Evolutionary conservation across 2,888 invertebrate genomes (phyloP), one percentile per base, ranked within the genome.

Genomic region (Pycnomerus fuliginosus): DNA sequence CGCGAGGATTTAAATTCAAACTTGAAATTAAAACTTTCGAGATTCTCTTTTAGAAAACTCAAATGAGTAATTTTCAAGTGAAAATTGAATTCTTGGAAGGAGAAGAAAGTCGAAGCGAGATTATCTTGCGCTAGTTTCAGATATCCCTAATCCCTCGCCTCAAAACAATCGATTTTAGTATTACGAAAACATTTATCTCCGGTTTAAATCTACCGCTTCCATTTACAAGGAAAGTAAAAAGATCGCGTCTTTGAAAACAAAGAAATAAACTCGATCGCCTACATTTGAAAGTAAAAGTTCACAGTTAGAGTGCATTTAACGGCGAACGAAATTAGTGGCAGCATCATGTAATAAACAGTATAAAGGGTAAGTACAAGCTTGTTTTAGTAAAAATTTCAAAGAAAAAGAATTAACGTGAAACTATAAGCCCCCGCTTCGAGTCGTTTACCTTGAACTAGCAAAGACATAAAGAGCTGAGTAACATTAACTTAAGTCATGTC

Each of bases 201-300:
- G 36, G 16, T 40, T 47, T 40, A 46, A 54, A 56, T 52, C 58
- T 60, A 39, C 48, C 58, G 61, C 60, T 54, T 40, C 44, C 34
- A 43, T 41, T 38, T 32, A 38, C 50, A 55, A 64, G 58, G 61
- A 64, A 64, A 64, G 60, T 60, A 62, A 59, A 62, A 62, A 60
- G 56, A 55, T 53, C 53, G 53, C 56, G n/a, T n/a, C 55, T 64
- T 59, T 60, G 62, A 65, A 67, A 60, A 65, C 64, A 67, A 68
- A 68, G 64, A 64, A 64, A 61, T 62, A 62, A 66, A 65, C 61
- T 60, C 55, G 63, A 56, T 65, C 68, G 68, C 69, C 67, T 68
- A 69, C 68, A 64, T 65, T 63, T 63, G 66, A 69, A 71, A 71
- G 69, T 69, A 69, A 71, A 70, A 71, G 70, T 70, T 55, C 41